Conservation (phyloP, 2,113 vertebrate genomes). For the Oplegnathus fasciatus region DNA sequence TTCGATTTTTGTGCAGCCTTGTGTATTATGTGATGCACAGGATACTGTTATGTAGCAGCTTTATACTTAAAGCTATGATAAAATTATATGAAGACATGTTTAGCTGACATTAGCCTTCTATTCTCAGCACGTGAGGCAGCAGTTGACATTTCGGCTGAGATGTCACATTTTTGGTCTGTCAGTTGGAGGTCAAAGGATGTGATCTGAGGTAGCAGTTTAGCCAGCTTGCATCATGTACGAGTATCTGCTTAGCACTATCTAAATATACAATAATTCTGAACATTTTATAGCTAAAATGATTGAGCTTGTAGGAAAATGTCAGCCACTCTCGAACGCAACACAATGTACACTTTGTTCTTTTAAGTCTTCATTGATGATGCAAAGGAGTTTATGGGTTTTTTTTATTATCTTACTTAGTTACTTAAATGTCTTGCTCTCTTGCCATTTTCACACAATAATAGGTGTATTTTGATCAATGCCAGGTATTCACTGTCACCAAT, state of each 20-base stretch:
- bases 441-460: constrained; percentile 65
- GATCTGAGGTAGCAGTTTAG: constrained; percentile 37
- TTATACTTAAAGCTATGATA: constrained; percentile 38
- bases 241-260: constrained; percentile 53
- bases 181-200: constrained; percentile 11
- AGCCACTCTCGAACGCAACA: constrained; percentile 45
- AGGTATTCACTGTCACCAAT: constrained; percentile 81
- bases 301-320: constrained; percentile 59
- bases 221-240: constrained; percentile 55
- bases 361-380: constrained; percentile 39
- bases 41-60: constrained; percentile 62
- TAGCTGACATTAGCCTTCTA: constrained; percentile 34
- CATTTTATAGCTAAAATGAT: constrained; percentile 41
- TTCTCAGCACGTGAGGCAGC: not conserved
- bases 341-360: constrained; percentile 51
- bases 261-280: constrained; percentile 36
- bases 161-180: not conserved
- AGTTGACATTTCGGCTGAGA: not conserved
- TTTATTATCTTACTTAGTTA: constrained; percentile 33
- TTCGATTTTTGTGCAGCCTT: constrained; percentile 45
- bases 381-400: constrained; percentile 15
- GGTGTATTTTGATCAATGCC: constrained; percentile 75
- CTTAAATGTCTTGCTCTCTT: constrained; percentile 57
- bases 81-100: constrained; percentile 36
- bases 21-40: constrained; percentile 46